phyloP scores from a whole-genome alignment of 2,888 invertebrate species.

The Diachrysia chrysitis region DNA sequence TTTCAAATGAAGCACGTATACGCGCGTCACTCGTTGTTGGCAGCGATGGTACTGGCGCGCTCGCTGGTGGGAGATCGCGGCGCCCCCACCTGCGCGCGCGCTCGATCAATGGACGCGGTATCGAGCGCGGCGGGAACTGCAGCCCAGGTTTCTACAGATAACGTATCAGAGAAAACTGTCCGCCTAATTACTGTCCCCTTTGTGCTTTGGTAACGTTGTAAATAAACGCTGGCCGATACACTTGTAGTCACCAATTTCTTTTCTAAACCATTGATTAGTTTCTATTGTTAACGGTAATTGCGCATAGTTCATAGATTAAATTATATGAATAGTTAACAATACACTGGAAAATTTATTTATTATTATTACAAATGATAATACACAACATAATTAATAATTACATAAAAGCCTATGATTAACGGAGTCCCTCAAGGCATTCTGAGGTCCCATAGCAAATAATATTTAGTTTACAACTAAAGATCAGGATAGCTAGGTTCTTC shows the following conservation, averaged over 20 bases:
- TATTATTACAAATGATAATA: no score
- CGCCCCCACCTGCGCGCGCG: constrained; percentile 76
- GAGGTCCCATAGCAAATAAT: not conserved
- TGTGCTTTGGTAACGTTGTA: constrained; percentile 52
- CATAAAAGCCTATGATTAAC: not conserved
- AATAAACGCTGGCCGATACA: constrained; percentile 30
- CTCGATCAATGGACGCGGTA: constrained; percentile 71
- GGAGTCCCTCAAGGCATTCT: not conserved
- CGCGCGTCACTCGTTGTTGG: constrained; percentile 71
- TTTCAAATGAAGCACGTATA: constrained; percentile 61
- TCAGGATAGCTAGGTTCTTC: no score
- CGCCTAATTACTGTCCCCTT: constrained; percentile 52
- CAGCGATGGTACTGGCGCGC: constrained; percentile 77
- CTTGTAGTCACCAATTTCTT: constrained; percentile 28
- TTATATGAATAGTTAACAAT: no score
- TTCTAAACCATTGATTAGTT: constrained; percentile 11
- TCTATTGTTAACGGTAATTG: not conserved
- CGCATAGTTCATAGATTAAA: no score
- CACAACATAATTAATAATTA: no score
- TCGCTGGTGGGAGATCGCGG: constrained; percentile 68
- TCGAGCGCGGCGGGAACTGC: constrained; percentile 64
- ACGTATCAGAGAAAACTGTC: constrained; percentile 72
- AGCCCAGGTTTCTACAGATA: constrained; percentile 77
- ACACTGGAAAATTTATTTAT: no score
- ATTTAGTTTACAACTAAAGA: not conserved